Conservation (phyloP, 2,113 vertebrate genomes). For the Callionymus lyra region DNA sequence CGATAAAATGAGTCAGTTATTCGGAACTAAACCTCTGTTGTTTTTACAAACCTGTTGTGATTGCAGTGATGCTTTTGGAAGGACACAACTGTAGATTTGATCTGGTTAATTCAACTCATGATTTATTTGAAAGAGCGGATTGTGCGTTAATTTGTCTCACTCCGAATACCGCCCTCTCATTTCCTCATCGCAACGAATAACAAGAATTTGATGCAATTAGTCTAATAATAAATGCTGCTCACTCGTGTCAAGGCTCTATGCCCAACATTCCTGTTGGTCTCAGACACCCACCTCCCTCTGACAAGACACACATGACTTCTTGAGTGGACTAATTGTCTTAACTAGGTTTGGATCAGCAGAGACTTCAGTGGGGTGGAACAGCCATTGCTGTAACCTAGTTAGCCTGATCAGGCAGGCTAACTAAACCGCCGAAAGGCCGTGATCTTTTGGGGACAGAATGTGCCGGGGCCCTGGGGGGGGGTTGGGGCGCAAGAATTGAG, state of each 20-base stretch:
- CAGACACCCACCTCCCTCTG: conserved; percentile 11
- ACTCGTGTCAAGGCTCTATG: no score
- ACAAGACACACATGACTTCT: conserved; percentile 36
- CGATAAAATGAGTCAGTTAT: no score
- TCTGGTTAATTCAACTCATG: no score
- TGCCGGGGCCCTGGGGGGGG: neutral
- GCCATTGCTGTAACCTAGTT: conserved; percentile 47
- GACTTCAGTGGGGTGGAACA: conserved; percentile 25
- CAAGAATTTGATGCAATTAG: no score
- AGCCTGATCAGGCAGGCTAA: conserved; percentile 39
- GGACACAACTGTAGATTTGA: no score
- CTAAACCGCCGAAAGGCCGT: conserved; percentile 19
- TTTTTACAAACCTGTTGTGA: no score
- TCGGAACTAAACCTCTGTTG: no score
- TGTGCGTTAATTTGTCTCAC: no score
- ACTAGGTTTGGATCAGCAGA: conserved; percentile 30
- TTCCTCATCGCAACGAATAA: neutral
- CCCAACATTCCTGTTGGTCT: conserved; percentile 20
- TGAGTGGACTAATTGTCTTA: conserved; percentile 45
- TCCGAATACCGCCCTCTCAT: neutral
- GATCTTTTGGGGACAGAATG: conserved; percentile 7
- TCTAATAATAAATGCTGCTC: no score
- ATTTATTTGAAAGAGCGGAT: no score
- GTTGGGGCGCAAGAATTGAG: conserved; percentile 6
- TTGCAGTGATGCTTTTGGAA: no score